Percentiles rank a stretch among this genome's conserved stretches.
Evolutionary conservation across 2,797 vertebrate species (phyloP).

Genomic region (Danionella dracula): DNA sequence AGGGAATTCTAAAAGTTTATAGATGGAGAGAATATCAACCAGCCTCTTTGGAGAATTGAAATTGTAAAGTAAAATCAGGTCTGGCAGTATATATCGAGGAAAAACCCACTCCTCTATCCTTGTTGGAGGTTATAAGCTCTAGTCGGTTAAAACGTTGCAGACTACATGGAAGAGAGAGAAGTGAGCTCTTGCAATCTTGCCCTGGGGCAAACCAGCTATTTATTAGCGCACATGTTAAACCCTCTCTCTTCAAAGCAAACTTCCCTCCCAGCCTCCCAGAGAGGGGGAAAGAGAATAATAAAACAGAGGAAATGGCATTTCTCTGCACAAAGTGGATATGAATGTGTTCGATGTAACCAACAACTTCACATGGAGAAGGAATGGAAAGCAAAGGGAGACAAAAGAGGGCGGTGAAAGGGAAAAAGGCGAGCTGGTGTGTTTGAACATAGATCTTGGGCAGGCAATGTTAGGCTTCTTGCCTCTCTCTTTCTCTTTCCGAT

Average conservation of each 20-base stretch:
- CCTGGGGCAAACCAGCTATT: constrained; percentile 26
- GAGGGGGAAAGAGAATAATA: constrained; percentile 36
- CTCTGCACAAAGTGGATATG: constrained; percentile 17
- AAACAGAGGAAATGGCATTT: constrained; percentile 32
- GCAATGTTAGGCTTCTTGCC: constrained; percentile 4
- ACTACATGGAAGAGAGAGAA: constrained; percentile 7
- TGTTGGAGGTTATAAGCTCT: constrained; percentile 10
- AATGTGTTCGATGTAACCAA: constrained; percentile 17
- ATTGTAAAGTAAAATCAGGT: constrained; percentile 1
- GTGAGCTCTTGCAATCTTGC: constrained; percentile 19
- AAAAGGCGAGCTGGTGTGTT: not conserved
- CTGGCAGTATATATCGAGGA: constrained; percentile 13
- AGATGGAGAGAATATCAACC: constrained; percentile 2
- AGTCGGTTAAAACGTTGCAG: constrained; percentile 24
- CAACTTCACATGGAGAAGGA: not conserved
- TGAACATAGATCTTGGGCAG: constrained; percentile 19
- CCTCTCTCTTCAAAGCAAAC: constrained; percentile 38
- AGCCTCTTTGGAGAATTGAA: not conserved
- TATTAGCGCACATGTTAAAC: constrained; percentile 25
- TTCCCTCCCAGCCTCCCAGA: constrained; percentile 32
- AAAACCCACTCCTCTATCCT: not conserved
- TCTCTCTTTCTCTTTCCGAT: constrained; percentile 8
- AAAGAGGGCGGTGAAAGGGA: constrained; percentile 5
- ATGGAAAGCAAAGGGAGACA: not conserved
- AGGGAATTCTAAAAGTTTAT: constrained; percentile 52